These are phyloP conservation scores for Latrodectus geometricus DNA, from an alignment of 1,140 invertebrate species.

Conservation along the genomic window DNA sequence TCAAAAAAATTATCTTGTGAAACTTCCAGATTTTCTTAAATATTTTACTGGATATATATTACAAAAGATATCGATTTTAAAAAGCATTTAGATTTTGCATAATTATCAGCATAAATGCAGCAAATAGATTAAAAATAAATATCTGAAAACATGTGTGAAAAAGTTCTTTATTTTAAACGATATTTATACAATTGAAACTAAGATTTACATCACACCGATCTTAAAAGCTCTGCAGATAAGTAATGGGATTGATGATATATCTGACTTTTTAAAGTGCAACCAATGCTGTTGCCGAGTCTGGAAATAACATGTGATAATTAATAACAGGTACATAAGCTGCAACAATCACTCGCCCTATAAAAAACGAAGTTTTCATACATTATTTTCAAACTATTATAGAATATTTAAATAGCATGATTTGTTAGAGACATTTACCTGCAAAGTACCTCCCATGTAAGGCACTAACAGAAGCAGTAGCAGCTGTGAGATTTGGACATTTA, in stretches of 20 bases:
- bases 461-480: constrained; percentile 95
- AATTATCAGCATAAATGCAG: background rate
- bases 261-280: constrained; percentile 15
- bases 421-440: constrained; percentile 74
- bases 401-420: background rate
- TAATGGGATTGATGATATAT: background rate
- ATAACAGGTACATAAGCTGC: constrained; percentile 97
- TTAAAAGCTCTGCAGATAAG: constrained; percentile 20
- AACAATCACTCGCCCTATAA: constrained; percentile 90
- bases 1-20: background rate
- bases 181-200: constrained; percentile 36
- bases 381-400: background rate
- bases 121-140: background rate
- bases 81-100: background rate
- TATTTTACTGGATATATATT: background rate
- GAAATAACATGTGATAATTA: constrained; percentile 97
- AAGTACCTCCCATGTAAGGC: constrained; percentile 98
- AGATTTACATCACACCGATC: constrained; percentile 27
- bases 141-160: background rate
- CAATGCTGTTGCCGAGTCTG: constrained; percentile 83
- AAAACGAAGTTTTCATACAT: constrained; percentile 33
- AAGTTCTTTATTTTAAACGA: background rate
- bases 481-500: constrained; percentile 96
- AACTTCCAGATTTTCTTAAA: background rate
- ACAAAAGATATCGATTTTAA: background rate